Percentiles rank a stretch among this genome's conserved stretches.
Evolutionary conservation across 2,888 invertebrate species (phyloP).

Genomic region (Synanthedon myopaeformis): DNA sequence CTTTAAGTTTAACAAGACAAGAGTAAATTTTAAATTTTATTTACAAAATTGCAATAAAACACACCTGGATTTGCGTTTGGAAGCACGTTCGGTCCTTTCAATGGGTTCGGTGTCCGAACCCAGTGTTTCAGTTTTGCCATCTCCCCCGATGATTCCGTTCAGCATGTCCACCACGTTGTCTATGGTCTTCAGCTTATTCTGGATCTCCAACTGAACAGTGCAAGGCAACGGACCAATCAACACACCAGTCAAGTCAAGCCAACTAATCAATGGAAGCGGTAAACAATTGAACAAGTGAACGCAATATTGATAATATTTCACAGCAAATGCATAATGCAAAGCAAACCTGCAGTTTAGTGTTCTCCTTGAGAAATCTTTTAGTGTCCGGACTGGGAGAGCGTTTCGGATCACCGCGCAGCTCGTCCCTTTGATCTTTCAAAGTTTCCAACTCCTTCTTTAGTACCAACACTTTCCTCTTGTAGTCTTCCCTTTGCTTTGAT

Average conservation of each 20-base stretch:
- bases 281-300: background rate
- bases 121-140: slow-evolving; percentile 42
- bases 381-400: slow-evolving; percentile 81
- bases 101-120: slow-evolving; percentile 20
- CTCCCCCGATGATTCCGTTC: slow-evolving; percentile 85
- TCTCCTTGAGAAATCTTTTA: slow-evolving; percentile 83
- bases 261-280: too few species aligned
- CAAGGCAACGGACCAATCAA: background rate
- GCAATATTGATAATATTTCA: background rate
- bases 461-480: slow-evolving; percentile 79
- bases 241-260: too few species aligned
- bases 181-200: slow-evolving; percentile 84
- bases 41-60: slow-evolving; percentile 11
- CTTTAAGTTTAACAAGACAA: slow-evolving; percentile 1
- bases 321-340: background rate
- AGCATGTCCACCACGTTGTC: slow-evolving; percentile 91
- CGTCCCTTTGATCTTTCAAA: slow-evolving; percentile 81
- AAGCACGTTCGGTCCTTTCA: slow-evolving; percentile 2
- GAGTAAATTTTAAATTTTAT: background rate
- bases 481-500: slow-evolving; percentile 84
- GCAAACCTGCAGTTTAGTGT: slow-evolving; percentile 85
- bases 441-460: slow-evolving; percentile 83
- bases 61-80: slow-evolving; percentile 59
- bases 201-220: slow-evolving; percentile 76
- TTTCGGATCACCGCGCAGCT: slow-evolving; percentile 76